phyloP scores from a whole-genome alignment of 2,113 vertebrate species.

The Trinectes maculatus region DNA sequence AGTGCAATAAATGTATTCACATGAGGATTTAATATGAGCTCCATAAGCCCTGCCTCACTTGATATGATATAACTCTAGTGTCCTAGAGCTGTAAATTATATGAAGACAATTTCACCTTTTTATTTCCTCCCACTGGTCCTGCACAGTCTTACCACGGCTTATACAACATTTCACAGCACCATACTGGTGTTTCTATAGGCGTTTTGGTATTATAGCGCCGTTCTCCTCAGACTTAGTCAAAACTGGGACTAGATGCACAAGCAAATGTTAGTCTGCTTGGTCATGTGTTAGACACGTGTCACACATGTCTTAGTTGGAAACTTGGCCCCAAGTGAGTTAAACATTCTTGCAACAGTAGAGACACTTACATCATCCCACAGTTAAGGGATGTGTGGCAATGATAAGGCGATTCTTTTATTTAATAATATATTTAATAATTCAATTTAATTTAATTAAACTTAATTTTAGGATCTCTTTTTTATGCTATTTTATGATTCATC shows the following conservation, averaged over 20 bases:
- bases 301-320: neutral
- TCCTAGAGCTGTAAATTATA: constrained; percentile 42
- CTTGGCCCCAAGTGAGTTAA: neutral
- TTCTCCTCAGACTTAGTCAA: too few relatives aligned
- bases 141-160: constrained; percentile 22
- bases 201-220: too few relatives aligned
- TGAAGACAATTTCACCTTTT: constrained; percentile 53
- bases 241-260: too few relatives aligned
- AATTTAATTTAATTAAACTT: too few relatives aligned
- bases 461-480: neutral
- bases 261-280: too few relatives aligned
- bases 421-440: too few relatives aligned
- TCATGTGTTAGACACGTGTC: neutral
- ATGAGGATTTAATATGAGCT: constrained; percentile 64
- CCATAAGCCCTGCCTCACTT: constrained; percentile 9
- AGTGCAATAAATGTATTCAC: constrained; percentile 68
- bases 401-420: too few relatives aligned
- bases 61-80: constrained; percentile 55
- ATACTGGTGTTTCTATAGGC: too few relatives aligned
- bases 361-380: neutral
- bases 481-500: neutral
- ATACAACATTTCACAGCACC: constrained; percentile 53
- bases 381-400: neutral
- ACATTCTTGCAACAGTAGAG: neutral
- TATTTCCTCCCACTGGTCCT: constrained; percentile 58